Percentiles rank a stretch among this genome's conserved stretches.
phyloP scores from a whole-genome alignment of 2,797 vertebrate genomes.

The Chromobotia macracanthus region DNA sequence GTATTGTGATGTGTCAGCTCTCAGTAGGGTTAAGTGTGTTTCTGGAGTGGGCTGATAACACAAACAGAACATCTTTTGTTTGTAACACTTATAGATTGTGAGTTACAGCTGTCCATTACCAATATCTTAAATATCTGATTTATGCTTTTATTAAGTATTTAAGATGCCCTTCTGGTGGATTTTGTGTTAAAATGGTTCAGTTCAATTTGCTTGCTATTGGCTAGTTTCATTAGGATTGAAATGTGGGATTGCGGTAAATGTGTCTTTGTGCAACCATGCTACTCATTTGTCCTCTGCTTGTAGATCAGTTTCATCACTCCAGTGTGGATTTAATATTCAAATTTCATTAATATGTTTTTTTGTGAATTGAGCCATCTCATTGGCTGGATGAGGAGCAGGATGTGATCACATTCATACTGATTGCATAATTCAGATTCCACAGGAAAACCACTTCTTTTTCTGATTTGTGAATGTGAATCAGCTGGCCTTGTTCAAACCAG shows the following conservation, averaged over 20 bases:
- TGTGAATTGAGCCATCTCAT: slow-evolving; percentile 41
- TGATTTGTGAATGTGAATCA: background rate
- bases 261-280: background rate
- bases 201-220: background rate
- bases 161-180: background rate
- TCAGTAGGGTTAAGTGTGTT: slow-evolving; percentile 3
- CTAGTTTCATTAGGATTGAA: background rate
- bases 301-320: background rate
- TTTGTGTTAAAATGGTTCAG: background rate
- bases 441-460: slow-evolving; percentile 3
- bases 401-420: slow-evolving; percentile 27
- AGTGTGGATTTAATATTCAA: slow-evolving; percentile 12
- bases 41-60: slow-evolving; percentile 32
- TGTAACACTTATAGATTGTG: background rate
- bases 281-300: background rate
- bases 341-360: slow-evolving; percentile 12
- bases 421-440: slow-evolving; percentile 19
- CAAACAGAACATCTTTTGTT: slow-evolving; percentile 1
- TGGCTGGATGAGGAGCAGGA: slow-evolving; percentile 25
- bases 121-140: background rate
- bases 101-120: background rate
- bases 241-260: background rate
- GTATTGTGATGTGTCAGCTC: slow-evolving; percentile 23
- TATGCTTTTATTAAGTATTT: too few relatives aligned
- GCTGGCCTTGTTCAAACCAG: background rate